A percentile compares a stretch with the other conserved stretches of the same genome.
phyloP scores from a whole-genome alignment of 1,140 invertebrate genomes.

The Macrosteles quadrilineatus region DNA sequence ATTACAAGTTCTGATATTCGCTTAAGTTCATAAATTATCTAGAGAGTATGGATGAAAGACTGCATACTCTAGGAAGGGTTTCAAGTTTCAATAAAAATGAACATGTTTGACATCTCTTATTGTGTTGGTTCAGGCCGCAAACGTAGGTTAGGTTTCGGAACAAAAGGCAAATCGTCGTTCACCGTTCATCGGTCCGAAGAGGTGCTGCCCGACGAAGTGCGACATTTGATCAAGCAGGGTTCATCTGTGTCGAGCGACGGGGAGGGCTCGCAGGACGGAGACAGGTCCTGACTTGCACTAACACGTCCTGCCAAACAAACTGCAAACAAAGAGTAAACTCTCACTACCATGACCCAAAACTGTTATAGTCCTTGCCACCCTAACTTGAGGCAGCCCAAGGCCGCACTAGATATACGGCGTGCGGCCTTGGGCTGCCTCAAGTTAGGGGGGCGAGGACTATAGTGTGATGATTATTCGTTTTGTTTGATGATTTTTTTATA shows the following conservation, averaged over 20 bases:
- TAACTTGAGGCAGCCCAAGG: too few species aligned
- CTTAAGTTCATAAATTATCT: too few species aligned
- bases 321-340: background rate
- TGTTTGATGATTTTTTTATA: too few species aligned
- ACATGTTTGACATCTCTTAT: conserved; percentile 47
- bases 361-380: too few species aligned
- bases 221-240: conserved; percentile 72
- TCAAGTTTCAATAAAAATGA: conserved; percentile 43
- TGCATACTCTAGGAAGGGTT: background rate
- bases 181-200: conserved; percentile 95
- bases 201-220: conserved; percentile 83
- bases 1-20: too few species aligned
- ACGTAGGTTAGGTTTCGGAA: conserved; percentile 92
- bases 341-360: too few species aligned
- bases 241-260: conserved; percentile 91
- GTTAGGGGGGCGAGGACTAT: too few species aligned
- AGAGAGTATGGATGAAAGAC: too few species aligned
- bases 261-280: conserved; percentile 79
- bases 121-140: conserved; percentile 71
- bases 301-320: background rate
- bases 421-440: too few species aligned
- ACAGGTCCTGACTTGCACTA: conserved; percentile 60
- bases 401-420: too few species aligned
- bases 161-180: conserved; percentile 91
- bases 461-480: too few species aligned